These are phyloP conservation scores for Deilephila porcellus DNA, from an alignment of 2,888 invertebrate species.

Conservation along the genomic window DNA sequence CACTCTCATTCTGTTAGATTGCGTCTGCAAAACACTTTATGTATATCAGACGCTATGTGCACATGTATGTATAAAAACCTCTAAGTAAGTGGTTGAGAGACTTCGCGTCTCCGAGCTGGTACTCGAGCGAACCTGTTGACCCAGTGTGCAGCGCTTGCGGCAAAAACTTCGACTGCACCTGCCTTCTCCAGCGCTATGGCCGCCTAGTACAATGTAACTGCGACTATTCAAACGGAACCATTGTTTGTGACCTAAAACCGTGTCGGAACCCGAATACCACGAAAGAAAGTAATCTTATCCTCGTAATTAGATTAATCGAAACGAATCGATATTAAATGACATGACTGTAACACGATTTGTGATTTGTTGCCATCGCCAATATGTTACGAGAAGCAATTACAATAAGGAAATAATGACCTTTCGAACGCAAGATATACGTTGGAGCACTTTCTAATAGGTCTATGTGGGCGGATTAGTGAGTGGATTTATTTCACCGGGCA, in stretches of 20 bases:
- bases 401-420: constrained; percentile 48
- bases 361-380: constrained; percentile 12
- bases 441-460: constrained; percentile 46
- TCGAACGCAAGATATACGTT: constrained; percentile 48
- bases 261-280: constrained; percentile 40
- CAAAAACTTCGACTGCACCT: constrained; percentile 69
- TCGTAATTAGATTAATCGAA: constrained; percentile 11
- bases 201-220: constrained; percentile 52
- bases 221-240: constrained; percentile 58
- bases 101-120: constrained; percentile 66
- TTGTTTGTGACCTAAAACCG: constrained; percentile 63
- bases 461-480: constrained; percentile 48
- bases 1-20: constrained; percentile 31
- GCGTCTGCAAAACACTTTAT: neutral
- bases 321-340: constrained; percentile 20
- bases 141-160: constrained; percentile 72
- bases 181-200: constrained; percentile 60
- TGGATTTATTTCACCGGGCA: constrained; percentile 40
- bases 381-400: constrained; percentile 37
- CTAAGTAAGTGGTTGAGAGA: constrained; percentile 76
- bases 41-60: constrained; percentile 41
- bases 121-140: constrained; percentile 78
- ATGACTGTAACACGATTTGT: constrained; percentile 10
- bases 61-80: constrained; percentile 53
- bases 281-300: constrained; percentile 36